phyloP scores from a whole-genome alignment of 2,888 invertebrate species.

The Oxycera nigricornis region DNA sequence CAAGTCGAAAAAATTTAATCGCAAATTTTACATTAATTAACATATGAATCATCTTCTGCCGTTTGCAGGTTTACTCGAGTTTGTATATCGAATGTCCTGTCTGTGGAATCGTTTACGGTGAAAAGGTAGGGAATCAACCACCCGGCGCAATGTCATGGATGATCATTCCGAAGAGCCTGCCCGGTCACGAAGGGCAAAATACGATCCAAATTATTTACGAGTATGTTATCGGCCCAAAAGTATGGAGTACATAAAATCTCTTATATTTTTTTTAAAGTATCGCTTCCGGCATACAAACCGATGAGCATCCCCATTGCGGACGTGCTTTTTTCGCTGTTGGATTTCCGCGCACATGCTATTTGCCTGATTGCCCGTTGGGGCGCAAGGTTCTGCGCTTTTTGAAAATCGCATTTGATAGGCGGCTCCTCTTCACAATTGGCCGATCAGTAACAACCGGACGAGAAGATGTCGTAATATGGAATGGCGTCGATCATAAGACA shows the following conservation, averaged over 20 bases:
- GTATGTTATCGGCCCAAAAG: slow-evolving; percentile 63
- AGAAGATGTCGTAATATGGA: slow-evolving; percentile 92
- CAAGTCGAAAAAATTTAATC: no score
- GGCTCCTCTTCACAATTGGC: slow-evolving; percentile 84
- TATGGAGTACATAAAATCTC: no score
- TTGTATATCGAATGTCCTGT: slow-evolving; percentile 85
- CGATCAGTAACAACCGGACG: slow-evolving; percentile 89
- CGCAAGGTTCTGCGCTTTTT: slow-evolving; percentile 78
- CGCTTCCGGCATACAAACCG: slow-evolving; percentile 82
- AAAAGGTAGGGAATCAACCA: slow-evolving; percentile 81
- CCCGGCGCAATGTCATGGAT: slow-evolving; percentile 84
- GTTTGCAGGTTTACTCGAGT: slow-evolving; percentile 62
- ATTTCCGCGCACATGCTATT: slow-evolving; percentile 80
- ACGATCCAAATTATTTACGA: slow-evolving; percentile 86
- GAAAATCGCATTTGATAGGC: slow-evolving; percentile 82
- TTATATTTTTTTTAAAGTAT: slow-evolving; percentile 67
- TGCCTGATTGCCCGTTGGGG: slow-evolving; percentile 85
- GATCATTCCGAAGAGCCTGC: slow-evolving; percentile 71
- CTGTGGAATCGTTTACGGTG: slow-evolving; percentile 85
- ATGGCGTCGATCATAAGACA: slow-evolving; percentile 87
- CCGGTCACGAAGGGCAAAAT: slow-evolving; percentile 69
- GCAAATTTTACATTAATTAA: neutral
- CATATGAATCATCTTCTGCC: neutral
- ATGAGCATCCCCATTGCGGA: slow-evolving; percentile 81
- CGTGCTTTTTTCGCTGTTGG: slow-evolving; percentile 88